These are phyloP conservation scores for Artemia sinica DNA, from an alignment of 2,888 invertebrate species.

Conservation along the genomic window DNA sequence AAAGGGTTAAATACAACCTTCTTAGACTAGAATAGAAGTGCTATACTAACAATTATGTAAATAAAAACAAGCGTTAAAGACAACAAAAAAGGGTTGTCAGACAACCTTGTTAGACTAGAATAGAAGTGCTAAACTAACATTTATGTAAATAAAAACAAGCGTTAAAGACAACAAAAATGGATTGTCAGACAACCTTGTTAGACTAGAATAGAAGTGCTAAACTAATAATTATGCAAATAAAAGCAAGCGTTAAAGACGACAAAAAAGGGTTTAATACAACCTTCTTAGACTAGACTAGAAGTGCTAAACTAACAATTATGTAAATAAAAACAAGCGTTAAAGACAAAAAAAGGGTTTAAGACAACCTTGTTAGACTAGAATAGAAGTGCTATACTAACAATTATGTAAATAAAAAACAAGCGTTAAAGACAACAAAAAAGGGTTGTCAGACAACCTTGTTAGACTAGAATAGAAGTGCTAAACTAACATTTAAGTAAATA, in stretches of 20 bases:
- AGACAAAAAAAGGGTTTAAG: background rate
- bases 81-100: background rate
- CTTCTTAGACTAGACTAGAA: conserved; percentile 14
- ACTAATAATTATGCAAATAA: conserved; percentile 17
- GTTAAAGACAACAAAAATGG: conserved; percentile 10
- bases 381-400: too few relatives aligned
- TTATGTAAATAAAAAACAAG: conserved; percentile 6
- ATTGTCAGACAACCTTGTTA: background rate
- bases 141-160: conserved; percentile 3
- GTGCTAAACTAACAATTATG: conserved; percentile 27
- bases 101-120: background rate
- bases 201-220: conserved; percentile 25
- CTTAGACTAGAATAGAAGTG: conserved; percentile 22
- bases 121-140: conserved; percentile 27
- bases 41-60: too few relatives aligned
- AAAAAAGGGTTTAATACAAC: background rate
- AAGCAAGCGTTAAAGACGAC: conserved; percentile 14
- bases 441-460: too few relatives aligned
- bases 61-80: conserved; percentile 8
- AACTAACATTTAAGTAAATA: conserved; percentile 22
- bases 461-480: conserved; percentile 25
- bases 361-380: background rate
- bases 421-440: conserved; percentile 12
- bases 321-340: conserved; percentile 8
- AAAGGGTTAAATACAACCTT: too few relatives aligned